Base-by-base conservation (phyloP, 2,797 vertebrate species). In the Benthosema pterotum region DNA sequence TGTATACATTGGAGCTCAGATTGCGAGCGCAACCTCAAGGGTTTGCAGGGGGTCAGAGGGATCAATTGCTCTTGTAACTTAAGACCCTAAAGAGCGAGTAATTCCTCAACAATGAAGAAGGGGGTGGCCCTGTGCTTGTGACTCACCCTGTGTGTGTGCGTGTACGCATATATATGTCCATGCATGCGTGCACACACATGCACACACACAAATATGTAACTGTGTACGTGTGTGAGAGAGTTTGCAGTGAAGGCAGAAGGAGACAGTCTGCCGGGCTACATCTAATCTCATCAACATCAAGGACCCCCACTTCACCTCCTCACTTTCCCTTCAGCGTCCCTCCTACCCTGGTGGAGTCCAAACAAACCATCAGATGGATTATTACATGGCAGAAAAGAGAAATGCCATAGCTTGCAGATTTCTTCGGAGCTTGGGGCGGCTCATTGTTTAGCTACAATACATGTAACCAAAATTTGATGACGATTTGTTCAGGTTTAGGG, bases 191-290 rank as follows among this genome's bases (percentile, higher is more conserved):
- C 13, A 25, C 42, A 42, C 32, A 38, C 7, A 11, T 9, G 11
- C 32, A 6, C 32, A 38, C 32, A 38, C 32, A 38, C 32, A 38
- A 38, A 38, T 38, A 42, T 65, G 47, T 46, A 15, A 46, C 17
- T 15, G 17, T 43, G 48, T 60, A 28, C 16, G 25, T 46, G 85
- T 61, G 80, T 71, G 65, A 67, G 65, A 50, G 65, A 51, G 76
- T 63, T 79, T 46, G 71, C 70, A 75, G 78, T 15, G 42, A 65
- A 84, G 77, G 90, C 92, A 83, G 83, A 55, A 93, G 94, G 94
- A 97, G 95, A 96, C 96, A 97, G 96, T 93, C 97, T 96, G 96
- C 94, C 96, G 94, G 96, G 95, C 96, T 95, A 84, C 94, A 88
- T 92, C 94, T 96, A 94, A 96, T 96, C 96, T 95, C 92, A 79